phyloP scores from a whole-genome alignment of 2,888 invertebrate genomes.

The Eutolmus rufibarbis region DNA sequence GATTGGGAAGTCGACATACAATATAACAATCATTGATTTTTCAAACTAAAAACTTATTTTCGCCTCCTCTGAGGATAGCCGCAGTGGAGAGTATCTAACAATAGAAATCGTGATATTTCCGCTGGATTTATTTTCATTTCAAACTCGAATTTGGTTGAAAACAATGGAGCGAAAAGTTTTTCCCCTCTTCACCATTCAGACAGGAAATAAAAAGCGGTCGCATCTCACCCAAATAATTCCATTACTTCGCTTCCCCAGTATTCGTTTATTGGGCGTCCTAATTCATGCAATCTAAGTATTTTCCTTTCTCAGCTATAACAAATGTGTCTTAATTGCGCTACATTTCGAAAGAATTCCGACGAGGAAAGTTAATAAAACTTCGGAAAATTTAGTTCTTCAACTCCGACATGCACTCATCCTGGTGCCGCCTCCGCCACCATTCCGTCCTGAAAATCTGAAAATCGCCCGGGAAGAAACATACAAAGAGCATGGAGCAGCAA shows the following conservation, averaged over 20 bases:
- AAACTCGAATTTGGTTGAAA: not conserved
- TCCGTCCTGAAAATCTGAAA: not conserved
- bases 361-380: not conserved
- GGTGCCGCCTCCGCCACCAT: not conserved
- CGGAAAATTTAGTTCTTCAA: not conserved
- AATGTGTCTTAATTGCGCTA: not conserved
- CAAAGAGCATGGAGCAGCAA: constrained; percentile 7
- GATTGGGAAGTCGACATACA: not conserved
- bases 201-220: not conserved
- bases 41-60: not conserved
- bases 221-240: not conserved
- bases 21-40: not conserved
- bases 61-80: too few relatives aligned
- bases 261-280: not conserved
- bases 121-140: not conserved
- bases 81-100: not conserved
- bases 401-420: not conserved
- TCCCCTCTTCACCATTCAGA: not conserved
- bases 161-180: not conserved
- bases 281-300: not conserved
- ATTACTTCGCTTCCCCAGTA: not conserved
- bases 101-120: not conserved
- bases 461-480: not conserved
- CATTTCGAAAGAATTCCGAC: not conserved
- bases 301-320: not conserved